Percentiles rank a stretch among this genome's conserved stretches.
Conservation (phyloP, 2,797 vertebrate species). For the Crocodylus rhombifer region DNA sequence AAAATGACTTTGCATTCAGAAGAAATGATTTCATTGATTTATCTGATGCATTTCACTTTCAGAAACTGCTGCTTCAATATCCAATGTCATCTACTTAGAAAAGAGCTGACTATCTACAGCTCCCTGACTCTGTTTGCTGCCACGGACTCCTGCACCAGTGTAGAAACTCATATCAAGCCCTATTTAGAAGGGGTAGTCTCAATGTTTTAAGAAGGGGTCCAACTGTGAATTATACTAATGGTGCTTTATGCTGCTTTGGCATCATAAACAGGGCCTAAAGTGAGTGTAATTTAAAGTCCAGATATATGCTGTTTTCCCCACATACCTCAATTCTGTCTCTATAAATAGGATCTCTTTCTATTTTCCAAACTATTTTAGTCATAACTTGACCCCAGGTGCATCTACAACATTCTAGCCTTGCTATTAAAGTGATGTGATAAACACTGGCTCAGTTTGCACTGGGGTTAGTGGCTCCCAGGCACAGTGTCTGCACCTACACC, state of each 20-base stretch:
- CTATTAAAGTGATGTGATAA: no score
- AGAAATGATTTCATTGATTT: neutral
- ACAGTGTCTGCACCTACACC: no score
- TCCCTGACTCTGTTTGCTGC: neutral
- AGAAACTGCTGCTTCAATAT: accelerated
- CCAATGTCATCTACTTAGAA: neutral
- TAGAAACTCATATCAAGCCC: neutral
- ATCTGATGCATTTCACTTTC: neutral
- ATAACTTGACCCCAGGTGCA: accelerated
- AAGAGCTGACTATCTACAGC: neutral
- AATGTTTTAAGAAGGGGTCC: neutral
- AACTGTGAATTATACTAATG: neutral
- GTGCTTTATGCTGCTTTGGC: accelerated
- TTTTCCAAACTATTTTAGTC: neutral
- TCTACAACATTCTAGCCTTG: no score
- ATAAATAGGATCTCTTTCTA: neutral
- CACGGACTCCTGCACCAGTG: neutral
- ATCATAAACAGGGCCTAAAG: accelerated
- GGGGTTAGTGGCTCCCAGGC: no score
- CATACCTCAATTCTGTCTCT: neutral
- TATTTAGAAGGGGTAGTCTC: neutral
- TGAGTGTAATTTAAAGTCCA: neutral
- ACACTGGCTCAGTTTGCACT: no score
- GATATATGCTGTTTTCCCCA: neutral
- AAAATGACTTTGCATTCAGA: neutral